Conservation (phyloP, 2,113 vertebrate genomes). For the Malurus elegans region DNA sequence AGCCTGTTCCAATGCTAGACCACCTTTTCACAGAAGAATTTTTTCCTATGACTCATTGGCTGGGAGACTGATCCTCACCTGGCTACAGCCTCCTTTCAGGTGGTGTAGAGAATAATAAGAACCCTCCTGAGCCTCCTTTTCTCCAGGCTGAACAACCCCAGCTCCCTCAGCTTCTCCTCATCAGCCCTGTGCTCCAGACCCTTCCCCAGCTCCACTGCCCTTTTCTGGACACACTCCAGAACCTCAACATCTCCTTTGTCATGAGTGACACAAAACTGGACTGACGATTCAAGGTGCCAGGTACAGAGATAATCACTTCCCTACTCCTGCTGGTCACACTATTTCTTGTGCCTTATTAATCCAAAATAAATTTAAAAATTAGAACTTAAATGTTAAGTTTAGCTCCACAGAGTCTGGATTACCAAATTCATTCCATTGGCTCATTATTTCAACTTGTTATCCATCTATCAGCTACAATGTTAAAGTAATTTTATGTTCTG, state of each 20-base stretch:
- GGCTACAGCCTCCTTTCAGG: neutral
- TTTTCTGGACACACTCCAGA: neutral
- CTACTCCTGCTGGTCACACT: too few relatives aligned
- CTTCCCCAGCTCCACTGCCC: neutral
- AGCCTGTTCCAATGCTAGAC: neutral
- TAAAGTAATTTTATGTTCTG: neutral
- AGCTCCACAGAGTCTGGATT: neutral
- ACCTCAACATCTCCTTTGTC: neutral
- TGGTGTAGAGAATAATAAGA: rapidly evolving
- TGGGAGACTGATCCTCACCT: neutral
- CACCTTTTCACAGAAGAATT: neutral
- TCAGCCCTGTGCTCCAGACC: neutral
- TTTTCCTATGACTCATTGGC: neutral
- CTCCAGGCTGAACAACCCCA: neutral
- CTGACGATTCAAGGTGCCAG: neutral
- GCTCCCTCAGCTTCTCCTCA: neutral
- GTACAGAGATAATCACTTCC: neutral
- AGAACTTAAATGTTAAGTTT: neutral
- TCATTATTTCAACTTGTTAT: neutral
- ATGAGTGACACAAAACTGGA: neutral
- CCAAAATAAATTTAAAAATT: neutral
- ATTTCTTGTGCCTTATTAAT: neutral
- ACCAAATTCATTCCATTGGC: neutral
- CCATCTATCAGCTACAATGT: neutral
- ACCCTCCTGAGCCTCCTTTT: neutral